A percentile compares a stretch with the other conserved stretches of the same genome.
phyloP scores from a whole-genome alignment of 1,140 invertebrate species.

The Oppia nitens region DNA sequence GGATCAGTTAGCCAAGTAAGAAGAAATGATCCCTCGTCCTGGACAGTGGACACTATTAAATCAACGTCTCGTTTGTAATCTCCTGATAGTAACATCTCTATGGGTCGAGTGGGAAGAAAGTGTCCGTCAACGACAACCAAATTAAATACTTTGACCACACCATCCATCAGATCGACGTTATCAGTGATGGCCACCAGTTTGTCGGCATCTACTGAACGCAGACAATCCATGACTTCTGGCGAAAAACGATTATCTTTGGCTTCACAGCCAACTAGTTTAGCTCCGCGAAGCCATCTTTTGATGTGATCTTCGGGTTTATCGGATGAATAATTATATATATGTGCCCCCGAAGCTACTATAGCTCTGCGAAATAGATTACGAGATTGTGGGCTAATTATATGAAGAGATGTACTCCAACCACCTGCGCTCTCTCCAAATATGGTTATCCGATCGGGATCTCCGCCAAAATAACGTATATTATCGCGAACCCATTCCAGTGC shows the following conservation, averaged over 20 bases:
- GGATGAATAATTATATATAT: not conserved
- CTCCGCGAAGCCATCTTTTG: not conserved
- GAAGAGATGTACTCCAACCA: conserved; percentile 25
- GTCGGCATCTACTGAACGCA: conserved; percentile 43
- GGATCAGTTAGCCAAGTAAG: too few relatives aligned
- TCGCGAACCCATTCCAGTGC: conserved; percentile 24
- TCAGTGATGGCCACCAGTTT: too few relatives aligned
- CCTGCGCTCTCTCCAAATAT: conserved; percentile 29
- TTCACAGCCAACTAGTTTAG: not conserved
- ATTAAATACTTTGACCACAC: too few relatives aligned
- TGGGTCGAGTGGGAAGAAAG: conserved; percentile 69
- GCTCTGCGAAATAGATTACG: conserved; percentile 1
- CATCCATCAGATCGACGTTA: too few relatives aligned
- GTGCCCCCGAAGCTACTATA: not conserved
- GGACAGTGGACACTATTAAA: conserved; percentile 77
- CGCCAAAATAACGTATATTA: too few relatives aligned
- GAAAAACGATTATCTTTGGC: not conserved
- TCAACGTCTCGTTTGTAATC: conserved; percentile 79
- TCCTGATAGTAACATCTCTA: conserved; percentile 49
- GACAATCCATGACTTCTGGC: conserved; percentile 1
- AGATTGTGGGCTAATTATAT: conserved; percentile 13
- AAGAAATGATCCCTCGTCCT: conserved; percentile 89
- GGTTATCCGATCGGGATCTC: too few relatives aligned
- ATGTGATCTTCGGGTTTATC: not conserved
- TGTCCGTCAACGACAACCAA: conserved; percentile 73